phyloP scores from a whole-genome alignment of 2,888 invertebrate genomes.

The Embidobia sp. region DNA sequence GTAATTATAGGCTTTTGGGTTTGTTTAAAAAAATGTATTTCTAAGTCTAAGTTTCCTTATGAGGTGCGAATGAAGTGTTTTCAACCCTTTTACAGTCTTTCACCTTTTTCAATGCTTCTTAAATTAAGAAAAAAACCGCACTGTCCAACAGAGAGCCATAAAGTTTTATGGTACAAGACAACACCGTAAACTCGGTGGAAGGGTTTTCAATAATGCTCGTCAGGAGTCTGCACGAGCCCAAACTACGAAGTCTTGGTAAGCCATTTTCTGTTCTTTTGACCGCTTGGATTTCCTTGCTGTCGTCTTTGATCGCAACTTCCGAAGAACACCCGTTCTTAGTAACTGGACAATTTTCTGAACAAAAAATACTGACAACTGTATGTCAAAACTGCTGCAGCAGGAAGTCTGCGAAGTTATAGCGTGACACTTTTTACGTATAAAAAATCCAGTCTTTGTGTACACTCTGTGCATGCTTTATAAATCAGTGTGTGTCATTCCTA shows the following conservation, averaged over 20 bases:
- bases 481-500: too few species aligned
- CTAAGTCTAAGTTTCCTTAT: slow-evolving; percentile 34
- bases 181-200: slow-evolving; percentile 69
- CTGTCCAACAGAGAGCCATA: slow-evolving; percentile 70
- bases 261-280: slow-evolving; percentile 68
- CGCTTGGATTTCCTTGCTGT: slow-evolving; percentile 66
- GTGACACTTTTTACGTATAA: too few species aligned
- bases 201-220: slow-evolving; percentile 66
- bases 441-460: too few species aligned
- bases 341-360: slow-evolving; percentile 52
- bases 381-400: slow-evolving; percentile 55
- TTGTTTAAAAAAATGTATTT: slow-evolving; percentile 35
- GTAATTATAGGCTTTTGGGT: slow-evolving; percentile 42
- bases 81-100: slow-evolving; percentile 63
- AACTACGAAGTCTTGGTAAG: slow-evolving; percentile 67
- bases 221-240: slow-evolving; percentile 65
- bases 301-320: slow-evolving; percentile 57
- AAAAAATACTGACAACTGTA: slow-evolving; percentile 58
- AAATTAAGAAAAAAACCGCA: slow-evolving; percentile 71
- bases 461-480: too few species aligned
- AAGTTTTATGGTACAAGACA: slow-evolving; percentile 71
- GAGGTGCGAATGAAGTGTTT: slow-evolving; percentile 51
- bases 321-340: slow-evolving; percentile 54
- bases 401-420: slow-evolving; percentile 56
- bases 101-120: slow-evolving; percentile 56